Conservation (phyloP, 1,140 invertebrate genomes). For the Medauroidea extradentata region DNA sequence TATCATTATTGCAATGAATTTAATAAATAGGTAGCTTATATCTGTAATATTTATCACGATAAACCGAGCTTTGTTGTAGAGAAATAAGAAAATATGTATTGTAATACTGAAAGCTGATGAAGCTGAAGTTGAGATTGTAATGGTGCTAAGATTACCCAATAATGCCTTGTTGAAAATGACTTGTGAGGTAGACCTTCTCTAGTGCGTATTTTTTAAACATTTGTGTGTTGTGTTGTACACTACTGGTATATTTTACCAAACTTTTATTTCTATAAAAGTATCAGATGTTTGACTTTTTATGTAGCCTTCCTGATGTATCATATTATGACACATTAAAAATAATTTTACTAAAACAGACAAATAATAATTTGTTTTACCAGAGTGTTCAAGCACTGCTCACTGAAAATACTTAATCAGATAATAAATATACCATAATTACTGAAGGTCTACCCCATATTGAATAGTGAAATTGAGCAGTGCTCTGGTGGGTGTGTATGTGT, state of each 20-base stretch:
- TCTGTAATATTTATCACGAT: conserved; percentile 12
- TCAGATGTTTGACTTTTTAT: not conserved
- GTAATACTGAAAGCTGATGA: conserved; percentile 9
- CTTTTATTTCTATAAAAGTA: not conserved
- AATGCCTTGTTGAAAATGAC: conserved; percentile 19
- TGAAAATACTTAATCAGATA: too few relatives aligned
- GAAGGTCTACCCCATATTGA: too few relatives aligned
- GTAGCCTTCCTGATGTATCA: not conserved
- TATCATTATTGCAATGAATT: not conserved
- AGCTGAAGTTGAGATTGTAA: conserved; percentile 18
- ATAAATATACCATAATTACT: too few relatives aligned
- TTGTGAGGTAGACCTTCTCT: not conserved
- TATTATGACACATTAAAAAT: not conserved
- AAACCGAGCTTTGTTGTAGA: conserved; percentile 11
- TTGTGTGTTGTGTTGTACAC: not conserved
- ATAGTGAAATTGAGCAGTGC: too few relatives aligned
- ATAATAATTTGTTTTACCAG: too few relatives aligned
- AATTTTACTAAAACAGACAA: not conserved
- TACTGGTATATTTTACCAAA: not conserved
- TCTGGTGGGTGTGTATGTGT: too few relatives aligned
- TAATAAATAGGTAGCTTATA: conserved; percentile 9
- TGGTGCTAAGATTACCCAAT: conserved; percentile 22
- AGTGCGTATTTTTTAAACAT: not conserved
- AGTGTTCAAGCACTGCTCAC: too few relatives aligned
- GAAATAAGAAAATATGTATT: conserved; percentile 9